Conservation (phyloP, 2,113 vertebrate species). For the Pseudorhombus dupliciocellatus region DNA sequence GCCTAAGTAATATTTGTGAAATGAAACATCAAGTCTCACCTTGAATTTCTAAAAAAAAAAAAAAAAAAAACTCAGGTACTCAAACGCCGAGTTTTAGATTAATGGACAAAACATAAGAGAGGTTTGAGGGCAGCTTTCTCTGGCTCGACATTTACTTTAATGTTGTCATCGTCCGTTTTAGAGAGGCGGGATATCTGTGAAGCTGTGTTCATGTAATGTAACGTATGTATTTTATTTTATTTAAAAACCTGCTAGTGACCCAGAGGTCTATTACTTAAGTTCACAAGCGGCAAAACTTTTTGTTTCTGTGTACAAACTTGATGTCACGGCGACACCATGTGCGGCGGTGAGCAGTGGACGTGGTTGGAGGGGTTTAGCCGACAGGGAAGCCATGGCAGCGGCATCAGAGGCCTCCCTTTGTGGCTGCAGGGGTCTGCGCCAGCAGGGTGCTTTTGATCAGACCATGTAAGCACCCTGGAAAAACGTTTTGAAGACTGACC, state of each 20-base stretch:
- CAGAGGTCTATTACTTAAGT: not conserved
- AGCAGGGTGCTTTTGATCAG: constrained; percentile 75
- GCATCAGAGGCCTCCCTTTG: constrained; percentile 64
- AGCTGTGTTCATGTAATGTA: too few relatives aligned
- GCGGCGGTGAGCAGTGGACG: constrained; percentile 6
- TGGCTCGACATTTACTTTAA: too few relatives aligned
- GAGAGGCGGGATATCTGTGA: too few relatives aligned
- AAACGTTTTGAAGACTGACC: constrained; percentile 74
- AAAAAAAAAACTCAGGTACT: not conserved
- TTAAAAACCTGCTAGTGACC: too few relatives aligned
- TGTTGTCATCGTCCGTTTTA: too few relatives aligned
- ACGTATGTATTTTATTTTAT: too few relatives aligned
- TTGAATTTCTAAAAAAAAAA: not conserved
- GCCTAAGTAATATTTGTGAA: constrained; percentile 13
- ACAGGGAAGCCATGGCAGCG: constrained; percentile 47
- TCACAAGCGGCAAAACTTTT: constrained; percentile 4
- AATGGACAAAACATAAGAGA: too few relatives aligned
- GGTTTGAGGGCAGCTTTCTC: too few relatives aligned
- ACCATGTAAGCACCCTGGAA: constrained; percentile 70
- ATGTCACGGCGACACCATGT: constrained; percentile 25
- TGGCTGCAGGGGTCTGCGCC: constrained; percentile 64
- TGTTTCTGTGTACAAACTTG: constrained; percentile 3
- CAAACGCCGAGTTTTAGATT: not conserved
- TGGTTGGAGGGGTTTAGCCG: not conserved
- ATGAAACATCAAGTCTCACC: constrained; percentile 8